phyloP scores from a whole-genome alignment of 2,113 vertebrate species.

The Ondatra zibethicus region DNA sequence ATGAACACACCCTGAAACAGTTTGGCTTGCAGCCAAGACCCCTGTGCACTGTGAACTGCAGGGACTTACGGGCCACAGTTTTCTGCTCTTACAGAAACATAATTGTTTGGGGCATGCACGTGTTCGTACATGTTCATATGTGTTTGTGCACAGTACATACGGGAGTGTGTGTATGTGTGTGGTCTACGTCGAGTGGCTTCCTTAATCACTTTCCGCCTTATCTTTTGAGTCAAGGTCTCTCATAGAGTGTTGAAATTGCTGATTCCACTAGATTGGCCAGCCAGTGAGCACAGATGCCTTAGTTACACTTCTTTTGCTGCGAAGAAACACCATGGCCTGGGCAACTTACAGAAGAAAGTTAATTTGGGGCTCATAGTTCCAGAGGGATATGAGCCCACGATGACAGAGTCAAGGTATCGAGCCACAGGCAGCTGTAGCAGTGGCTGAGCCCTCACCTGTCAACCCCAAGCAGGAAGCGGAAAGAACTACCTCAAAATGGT shows the following conservation, averaged over 20 bases:
- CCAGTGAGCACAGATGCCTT: too few species aligned
- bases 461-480: not conserved
- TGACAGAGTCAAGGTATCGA: not conserved
- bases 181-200: not conserved
- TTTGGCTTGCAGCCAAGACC: not conserved
- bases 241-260: not conserved
- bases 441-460: not conserved
- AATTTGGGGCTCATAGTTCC: not conserved
- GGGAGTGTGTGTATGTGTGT: not conserved
- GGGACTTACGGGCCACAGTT: not conserved
- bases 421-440: not conserved
- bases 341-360: not conserved
- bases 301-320: not conserved
- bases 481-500: not conserved
- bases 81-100: not conserved
- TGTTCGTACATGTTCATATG: not conserved
- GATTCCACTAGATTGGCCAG: not conserved
- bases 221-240: not conserved
- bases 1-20: not conserved
- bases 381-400: not conserved
- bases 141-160: not conserved
- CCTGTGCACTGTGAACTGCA: not conserved
- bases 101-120: not conserved
- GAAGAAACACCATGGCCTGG: not conserved
- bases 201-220: not conserved